phyloP scores from a whole-genome alignment of 30 jellyfish, hydroid and myxozoan genomes.

The Chrysaora quinquecirrha region DNA sequence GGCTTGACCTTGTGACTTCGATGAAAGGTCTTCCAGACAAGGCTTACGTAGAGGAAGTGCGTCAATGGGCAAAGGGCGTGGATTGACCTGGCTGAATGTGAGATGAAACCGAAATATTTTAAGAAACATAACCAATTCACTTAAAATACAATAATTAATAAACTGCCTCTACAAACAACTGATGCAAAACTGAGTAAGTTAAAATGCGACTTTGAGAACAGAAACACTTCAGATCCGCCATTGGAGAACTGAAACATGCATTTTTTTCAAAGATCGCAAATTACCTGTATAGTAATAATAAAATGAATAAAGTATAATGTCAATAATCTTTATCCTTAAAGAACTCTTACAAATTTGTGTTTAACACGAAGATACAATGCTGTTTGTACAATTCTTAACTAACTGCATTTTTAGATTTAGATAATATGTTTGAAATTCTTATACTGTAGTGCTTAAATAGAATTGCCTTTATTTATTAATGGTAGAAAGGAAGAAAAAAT shows the following conservation, averaged over 20 bases:
- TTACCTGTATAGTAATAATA: neutral
- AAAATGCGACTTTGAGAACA: neutral
- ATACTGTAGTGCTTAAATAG: neutral
- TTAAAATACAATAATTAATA: neutral
- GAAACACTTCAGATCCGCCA: neutral
- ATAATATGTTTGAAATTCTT: neutral
- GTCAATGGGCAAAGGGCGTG: neutral
- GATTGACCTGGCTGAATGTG: neutral
- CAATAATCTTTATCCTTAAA: neutral
- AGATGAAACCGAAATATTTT: neutral
- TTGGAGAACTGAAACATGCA: neutral
- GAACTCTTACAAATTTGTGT: constrained; percentile 37
- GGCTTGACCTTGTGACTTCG: no score
- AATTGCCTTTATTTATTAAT: no score
- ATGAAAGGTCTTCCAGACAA: no score
- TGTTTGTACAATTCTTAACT: neutral
- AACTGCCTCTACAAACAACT: neutral
- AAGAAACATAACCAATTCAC: neutral
- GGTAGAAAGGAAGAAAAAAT: constrained; percentile 1
- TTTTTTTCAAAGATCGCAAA: neutral
- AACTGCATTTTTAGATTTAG: neutral
- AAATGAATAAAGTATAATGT: neutral
- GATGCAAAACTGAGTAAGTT: neutral
- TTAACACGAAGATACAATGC: constrained; percentile 66
- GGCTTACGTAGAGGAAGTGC: no score